Conservation (phyloP, 2,797 vertebrate genomes). For the Myiotriccus ornatus region DNA sequence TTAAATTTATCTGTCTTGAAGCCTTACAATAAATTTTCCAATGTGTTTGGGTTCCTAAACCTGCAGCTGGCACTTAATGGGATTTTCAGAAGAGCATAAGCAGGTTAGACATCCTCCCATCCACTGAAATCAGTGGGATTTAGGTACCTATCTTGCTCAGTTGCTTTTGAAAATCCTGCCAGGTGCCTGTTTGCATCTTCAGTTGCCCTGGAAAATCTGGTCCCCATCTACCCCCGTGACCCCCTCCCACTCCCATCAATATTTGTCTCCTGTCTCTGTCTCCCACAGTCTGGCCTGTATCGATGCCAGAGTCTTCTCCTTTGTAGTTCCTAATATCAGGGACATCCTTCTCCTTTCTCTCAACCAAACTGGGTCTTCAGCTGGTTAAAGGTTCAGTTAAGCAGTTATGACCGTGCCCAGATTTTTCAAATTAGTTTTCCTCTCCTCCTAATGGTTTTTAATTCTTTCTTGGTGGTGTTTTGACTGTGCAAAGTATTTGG, state of each 20-base stretch:
- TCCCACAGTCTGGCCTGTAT: neutral
- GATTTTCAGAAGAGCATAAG: conserved; percentile 56
- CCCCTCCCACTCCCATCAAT: neutral
- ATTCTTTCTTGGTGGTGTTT: neutral
- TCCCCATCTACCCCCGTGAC: neutral
- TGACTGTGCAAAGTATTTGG: neutral
- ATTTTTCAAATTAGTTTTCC: conserved; percentile 19
- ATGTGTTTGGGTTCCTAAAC: conserved; percentile 1
- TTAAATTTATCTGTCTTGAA: neutral
- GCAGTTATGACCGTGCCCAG: neutral
- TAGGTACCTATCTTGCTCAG: neutral
- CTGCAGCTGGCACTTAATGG: conserved; percentile 29
- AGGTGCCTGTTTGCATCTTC: conserved; percentile 13
- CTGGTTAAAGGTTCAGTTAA: conserved; percentile 10
- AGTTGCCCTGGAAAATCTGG: conserved; percentile 33
- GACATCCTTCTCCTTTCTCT: neutral
- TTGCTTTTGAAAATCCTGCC: conserved; percentile 21
- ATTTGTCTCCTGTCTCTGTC: neutral
- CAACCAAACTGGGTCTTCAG: neutral
- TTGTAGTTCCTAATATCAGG: conserved; percentile 18
- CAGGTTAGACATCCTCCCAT: conserved; percentile 27
- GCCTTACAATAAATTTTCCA: neutral
- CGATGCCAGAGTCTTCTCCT: conserved; percentile 2
- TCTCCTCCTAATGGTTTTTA: neutral
- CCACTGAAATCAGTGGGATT: neutral